Evolutionary conservation across 1,140 invertebrate genomes (phyloP), one percentile per base, ranked within the genome.

Genomic region (Procambarus clarkii): DNA sequence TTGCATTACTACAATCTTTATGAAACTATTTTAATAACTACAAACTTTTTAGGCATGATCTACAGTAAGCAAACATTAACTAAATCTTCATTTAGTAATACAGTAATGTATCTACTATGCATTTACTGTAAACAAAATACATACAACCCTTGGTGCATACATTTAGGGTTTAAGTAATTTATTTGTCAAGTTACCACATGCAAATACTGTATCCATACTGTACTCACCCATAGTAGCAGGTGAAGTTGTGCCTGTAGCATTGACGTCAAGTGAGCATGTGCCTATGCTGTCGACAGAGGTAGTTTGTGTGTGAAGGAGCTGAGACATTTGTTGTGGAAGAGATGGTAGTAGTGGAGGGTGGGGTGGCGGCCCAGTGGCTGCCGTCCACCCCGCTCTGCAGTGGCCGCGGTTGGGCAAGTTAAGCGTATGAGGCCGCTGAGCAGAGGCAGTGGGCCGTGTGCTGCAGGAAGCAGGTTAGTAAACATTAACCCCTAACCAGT

Each of bases 151-250:
- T 34, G 34, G 34, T 34, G 34, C 34, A 9, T 54, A 54, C 13
- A 54, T 54, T 54, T 13, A 54, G 13, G 4, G 50, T 13, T 54
- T 54, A 54, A 54, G 50, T 54, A 54, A 54, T 54, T 54, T 54
- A 54, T 13, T 54, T 5, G 8, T 54, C 8, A 54, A 54, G 13
- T 54, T 34, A 34, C 34, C 34, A 54, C 13, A 54, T 9, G 50
- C 4, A 54, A 54, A 54, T 1, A 54, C 8, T 9, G 2, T 54
- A 54, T 8, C 8, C 4, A 3, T 54, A 13, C 13, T 24, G 15
- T 91, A 91, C 89, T 91, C 76, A 91, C 89, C 89, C 89, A 91
- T 85, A 54, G 89, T 91, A 11, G 89, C 89, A 50, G 89, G 89
- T 24, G 89, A 85, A 8, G 82, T 91, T 21, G 89, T 91, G 89